A percentile compares a stretch with the other conserved stretches of the same genome.
Evolutionary conservation across 2,888 invertebrate species (phyloP).

Genomic region (Euspilapteryx auroguttella): DNA sequence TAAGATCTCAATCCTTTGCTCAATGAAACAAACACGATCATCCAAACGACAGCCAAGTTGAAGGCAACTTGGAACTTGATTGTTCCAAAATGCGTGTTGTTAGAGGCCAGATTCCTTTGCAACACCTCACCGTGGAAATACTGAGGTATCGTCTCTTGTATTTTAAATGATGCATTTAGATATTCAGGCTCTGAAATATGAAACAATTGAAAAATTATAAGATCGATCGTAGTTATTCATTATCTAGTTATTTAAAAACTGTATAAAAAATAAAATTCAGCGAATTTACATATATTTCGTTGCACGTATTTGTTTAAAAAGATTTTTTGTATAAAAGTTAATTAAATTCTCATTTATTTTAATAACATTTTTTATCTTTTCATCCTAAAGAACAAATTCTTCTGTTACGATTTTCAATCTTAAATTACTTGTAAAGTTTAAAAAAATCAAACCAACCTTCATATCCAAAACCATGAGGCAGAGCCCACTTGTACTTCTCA

Average conservation of each 20-base stretch:
- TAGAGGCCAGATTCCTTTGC: conserved; percentile 48
- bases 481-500: conserved; percentile 80
- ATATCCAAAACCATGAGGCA: conserved; percentile 70
- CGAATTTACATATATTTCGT: too few relatives aligned
- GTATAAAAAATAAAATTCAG: too few relatives aligned
- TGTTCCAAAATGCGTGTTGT: conserved; percentile 53
- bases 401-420: not conserved
- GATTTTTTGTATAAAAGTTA: too few relatives aligned
- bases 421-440: not conserved
- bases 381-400: too few relatives aligned
- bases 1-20: conserved; percentile 86
- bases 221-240: too few relatives aligned
- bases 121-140: conserved; percentile 86
- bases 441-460: conserved; percentile 48
- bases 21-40: conserved; percentile 83
- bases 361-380: too few relatives aligned
- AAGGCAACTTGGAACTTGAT: conserved; percentile 88
- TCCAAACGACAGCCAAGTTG: conserved; percentile 88
- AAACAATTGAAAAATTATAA: conserved; percentile 1
- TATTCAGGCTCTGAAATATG: conserved; percentile 18
- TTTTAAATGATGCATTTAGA: conserved; percentile 26
- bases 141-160: conserved; percentile 77
- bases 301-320: too few relatives aligned
- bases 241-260: too few relatives aligned
- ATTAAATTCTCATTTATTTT: not conserved